Conservation (phyloP, 2,797 vertebrate genomes). For the Australoheros facetus region DNA sequence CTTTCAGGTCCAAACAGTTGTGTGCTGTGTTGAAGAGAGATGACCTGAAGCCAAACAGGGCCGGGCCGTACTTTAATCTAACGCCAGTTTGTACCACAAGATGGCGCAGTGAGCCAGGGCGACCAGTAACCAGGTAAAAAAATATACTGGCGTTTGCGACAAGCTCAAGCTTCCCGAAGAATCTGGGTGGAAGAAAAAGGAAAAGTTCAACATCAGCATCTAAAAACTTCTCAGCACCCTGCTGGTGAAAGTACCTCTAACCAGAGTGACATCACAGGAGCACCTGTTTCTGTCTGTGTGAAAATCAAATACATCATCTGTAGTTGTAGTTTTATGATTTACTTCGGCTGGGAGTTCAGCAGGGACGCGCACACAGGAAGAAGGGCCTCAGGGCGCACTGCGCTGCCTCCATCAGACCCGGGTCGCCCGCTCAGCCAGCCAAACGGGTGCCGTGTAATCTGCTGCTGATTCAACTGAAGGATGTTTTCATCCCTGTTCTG, state of each 20-base stretch:
- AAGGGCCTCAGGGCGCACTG: no score
- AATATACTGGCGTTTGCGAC: no score
- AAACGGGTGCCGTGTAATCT: no score
- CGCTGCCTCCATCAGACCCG: no score
- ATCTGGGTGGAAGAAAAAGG: no score
- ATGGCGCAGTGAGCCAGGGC: not conserved
- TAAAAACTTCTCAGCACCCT: not conserved
- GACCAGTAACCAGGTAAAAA: not conserved
- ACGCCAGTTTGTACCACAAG: not conserved
- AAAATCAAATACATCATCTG: not conserved
- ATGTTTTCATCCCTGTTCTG: no score
- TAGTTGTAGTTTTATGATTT: no score
- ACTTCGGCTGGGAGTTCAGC: no score
- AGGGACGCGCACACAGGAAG: no score
- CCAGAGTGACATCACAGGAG: not conserved
- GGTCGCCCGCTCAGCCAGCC: no score
- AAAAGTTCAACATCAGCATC: no score
- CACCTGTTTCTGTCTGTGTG: not conserved
- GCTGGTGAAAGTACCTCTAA: not conserved
- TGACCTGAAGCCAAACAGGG: not conserved
- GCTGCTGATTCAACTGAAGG: no score
- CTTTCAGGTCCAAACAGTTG: rapidly evolving
- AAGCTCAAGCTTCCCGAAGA: not conserved
- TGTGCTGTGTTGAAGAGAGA: not conserved
- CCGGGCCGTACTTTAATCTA: not conserved